Base-by-base conservation (phyloP, 2,797 vertebrate species). In the Mycteria americana region DNA sequence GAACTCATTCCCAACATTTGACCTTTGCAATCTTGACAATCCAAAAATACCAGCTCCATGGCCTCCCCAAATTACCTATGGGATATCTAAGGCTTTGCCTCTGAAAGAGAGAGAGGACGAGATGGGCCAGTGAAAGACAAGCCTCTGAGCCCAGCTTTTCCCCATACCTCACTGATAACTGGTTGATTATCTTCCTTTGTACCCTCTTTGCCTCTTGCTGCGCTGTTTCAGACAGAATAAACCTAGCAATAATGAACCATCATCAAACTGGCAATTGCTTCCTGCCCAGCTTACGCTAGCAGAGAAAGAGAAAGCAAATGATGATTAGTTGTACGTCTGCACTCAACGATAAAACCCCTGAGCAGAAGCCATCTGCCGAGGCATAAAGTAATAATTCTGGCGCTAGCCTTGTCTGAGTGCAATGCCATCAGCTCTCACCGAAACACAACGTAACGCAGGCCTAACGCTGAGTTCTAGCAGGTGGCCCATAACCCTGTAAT, bases 301-400 rank as follows among this genome's bases (percentile, higher is more conserved):
- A 95, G 93, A 79, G 88, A 92, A 63, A 59, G 82, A 96, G 94
- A 96, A 95, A 92, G 97, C 97, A 97, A 95, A 97, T 87, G 94
- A 95, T 33, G 75, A 90, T 70, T 31, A 94, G 96, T 97, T 37
- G 80, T 91, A 57, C 90, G 96, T 64, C 95, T 97, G 93, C 93
- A 88, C 92, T 87, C 88, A 78, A 81, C 97, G 97, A 97, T 97
- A 98, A 98, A 96, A 88, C 79, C 87, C 87, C 95, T 28, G 80
- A 96, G 91, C 93, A 84, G 93, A 82, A 96, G 85, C 97, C 98
- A 98, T 98, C 98, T 98, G 97, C 96, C 69, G 65, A 98, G 97
- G 95, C 96, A 97, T 96, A 96, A 96, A 88, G 89, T 96, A 97
- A 97, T 98, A 95, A 97, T 95, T 93, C 95, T 88, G 96, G 95